Percentiles rank a stretch among this genome's conserved stretches.
phyloP scores from a whole-genome alignment of 2,888 invertebrate genomes.

The Allophyes oxyacanthae region DNA sequence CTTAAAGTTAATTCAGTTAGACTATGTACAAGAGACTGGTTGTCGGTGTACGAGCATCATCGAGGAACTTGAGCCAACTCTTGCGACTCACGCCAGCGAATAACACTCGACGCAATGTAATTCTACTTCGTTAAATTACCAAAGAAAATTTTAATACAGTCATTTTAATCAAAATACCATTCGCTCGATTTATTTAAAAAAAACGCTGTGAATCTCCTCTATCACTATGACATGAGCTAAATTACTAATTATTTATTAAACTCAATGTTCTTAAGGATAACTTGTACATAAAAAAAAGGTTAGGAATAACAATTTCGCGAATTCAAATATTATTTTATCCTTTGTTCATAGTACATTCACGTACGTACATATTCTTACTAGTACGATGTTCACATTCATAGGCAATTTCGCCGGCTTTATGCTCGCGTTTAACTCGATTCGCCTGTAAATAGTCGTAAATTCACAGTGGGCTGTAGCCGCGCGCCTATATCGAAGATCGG shows the following conservation, averaged over 20 bases:
- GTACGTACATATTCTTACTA: conserved; percentile 25
- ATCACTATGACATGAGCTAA: no score
- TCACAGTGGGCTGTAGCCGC: conserved; percentile 48
- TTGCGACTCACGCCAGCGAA: not conserved
- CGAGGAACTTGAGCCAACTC: not conserved
- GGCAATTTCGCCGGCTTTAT: conserved; percentile 56
- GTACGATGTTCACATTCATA: conserved; percentile 48
- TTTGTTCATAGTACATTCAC: conserved; percentile 22
- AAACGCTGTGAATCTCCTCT: no score
- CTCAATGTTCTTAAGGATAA: no score
- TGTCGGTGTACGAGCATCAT: not conserved
- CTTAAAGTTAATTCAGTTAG: no score
- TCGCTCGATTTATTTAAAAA: no score
- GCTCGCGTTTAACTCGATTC: conserved; percentile 59
- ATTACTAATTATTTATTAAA: no score
- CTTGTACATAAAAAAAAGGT: no score
- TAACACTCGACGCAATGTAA: not conserved
- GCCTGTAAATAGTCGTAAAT: conserved; percentile 68
- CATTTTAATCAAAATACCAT: no score
- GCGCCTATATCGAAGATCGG: conserved; percentile 71
- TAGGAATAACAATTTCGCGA: no score
- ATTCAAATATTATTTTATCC: not conserved
- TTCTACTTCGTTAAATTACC: not conserved
- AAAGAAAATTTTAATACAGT: not conserved
- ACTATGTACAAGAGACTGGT: not conserved